phyloP scores from a whole-genome alignment of 2,797 vertebrate species.

The Gorsachius magnificus region DNA sequence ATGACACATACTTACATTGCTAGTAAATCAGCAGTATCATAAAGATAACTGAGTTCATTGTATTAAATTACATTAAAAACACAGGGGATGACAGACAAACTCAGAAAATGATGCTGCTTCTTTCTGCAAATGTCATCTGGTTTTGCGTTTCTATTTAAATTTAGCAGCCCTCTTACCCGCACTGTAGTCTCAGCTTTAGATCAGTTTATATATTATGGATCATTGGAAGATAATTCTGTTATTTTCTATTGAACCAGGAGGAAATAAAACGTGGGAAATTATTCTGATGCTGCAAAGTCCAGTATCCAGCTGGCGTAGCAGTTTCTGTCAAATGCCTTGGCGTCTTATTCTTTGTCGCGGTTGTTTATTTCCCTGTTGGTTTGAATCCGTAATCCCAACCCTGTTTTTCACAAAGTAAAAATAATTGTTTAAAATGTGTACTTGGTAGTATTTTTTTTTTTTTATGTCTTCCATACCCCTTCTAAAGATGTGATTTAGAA shows the following conservation, averaged over 20 bases:
- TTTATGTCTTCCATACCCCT: background rate
- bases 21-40: background rate
- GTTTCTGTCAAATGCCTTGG: background rate
- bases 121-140: background rate
- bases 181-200: background rate
- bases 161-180: background rate
- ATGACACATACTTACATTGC: background rate
- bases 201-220: background rate
- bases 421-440: background rate
- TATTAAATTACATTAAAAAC: background rate
- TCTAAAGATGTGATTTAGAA: background rate
- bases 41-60: background rate
- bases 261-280: background rate
- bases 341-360: background rate
- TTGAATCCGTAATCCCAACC: background rate
- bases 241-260: background rate
- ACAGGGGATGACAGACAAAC: background rate
- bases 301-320: background rate
- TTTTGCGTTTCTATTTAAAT: background rate
- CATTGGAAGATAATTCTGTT: background rate
- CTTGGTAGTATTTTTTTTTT: background rate
- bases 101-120: background rate
- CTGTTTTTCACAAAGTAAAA: background rate
- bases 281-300: background rate
- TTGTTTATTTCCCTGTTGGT: background rate